Evolutionary conservation across 2,113 vertebrate species (phyloP).

Genomic region (Oxyura jamaicensis): DNA sequence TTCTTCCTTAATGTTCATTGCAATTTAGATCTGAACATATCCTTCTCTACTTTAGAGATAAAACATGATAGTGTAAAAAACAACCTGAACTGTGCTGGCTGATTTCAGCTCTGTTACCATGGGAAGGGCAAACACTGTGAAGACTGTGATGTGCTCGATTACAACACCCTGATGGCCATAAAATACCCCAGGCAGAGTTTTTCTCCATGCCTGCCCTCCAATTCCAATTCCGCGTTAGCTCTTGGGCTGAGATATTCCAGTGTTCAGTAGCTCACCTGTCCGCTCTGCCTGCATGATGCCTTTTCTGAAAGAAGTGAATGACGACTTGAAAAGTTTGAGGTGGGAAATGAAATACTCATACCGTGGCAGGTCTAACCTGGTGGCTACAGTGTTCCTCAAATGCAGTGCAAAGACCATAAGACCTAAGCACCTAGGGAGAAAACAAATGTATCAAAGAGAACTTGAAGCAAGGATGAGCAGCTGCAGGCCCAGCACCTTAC

Average conservation of each 20-base stretch:
- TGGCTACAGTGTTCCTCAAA: background rate
- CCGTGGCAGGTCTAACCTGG: background rate
- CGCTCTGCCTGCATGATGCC: background rate
- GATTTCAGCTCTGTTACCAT: background rate
- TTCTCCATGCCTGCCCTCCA: background rate
- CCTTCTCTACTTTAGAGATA: background rate
- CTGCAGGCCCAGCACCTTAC: background rate
- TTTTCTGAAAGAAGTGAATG: background rate
- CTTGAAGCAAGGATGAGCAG: background rate
- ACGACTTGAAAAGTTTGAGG: background rate
- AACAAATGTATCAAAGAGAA: background rate
- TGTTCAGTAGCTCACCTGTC: background rate
- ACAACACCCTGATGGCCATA: background rate
- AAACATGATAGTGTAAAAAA: background rate
- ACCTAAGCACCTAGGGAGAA: background rate
- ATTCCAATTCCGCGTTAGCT: background rate
- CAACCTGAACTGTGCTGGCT: background rate
- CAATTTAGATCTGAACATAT: background rate
- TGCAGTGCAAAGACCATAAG: background rate
- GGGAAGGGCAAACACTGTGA: background rate
- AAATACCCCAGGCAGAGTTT: background rate
- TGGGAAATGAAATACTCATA: background rate
- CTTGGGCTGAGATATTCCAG: background rate
- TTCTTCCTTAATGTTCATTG: background rate
- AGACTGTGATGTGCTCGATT: background rate